Percentiles rank a stretch among this genome's conserved stretches.
Conservation (phyloP, 2,113 vertebrate genomes). For the Psettodes erumei region DNA sequence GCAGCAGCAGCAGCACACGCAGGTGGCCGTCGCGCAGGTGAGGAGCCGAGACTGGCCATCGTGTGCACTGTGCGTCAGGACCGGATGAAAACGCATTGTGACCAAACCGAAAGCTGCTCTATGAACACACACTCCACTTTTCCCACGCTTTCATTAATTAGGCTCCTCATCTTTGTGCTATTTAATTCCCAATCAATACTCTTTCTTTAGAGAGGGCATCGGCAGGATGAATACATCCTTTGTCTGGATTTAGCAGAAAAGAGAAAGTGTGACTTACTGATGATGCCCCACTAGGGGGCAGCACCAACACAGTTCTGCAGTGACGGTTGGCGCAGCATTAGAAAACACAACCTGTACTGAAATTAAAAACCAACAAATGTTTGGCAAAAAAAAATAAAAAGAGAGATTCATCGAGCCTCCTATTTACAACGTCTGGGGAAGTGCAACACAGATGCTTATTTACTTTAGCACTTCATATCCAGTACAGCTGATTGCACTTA, state of each 20-base stretch:
- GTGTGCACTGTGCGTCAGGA: no score
- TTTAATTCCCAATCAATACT: constrained; percentile 1
- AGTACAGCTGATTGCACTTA: background rate
- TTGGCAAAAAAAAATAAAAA: no score
- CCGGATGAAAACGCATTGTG: no score
- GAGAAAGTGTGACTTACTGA: background rate
- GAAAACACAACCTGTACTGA: background rate
- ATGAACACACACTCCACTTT: no score
- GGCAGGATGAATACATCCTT: background rate
- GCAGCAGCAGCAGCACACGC: constrained; percentile 91
- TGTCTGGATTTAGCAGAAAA: background rate
- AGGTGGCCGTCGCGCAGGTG: constrained; percentile 92
- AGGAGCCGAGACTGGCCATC: background rate
- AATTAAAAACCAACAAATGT: constrained; percentile 4
- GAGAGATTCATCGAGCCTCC: background rate
- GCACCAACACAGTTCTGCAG: constrained; percentile 39
- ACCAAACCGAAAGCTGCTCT: no score
- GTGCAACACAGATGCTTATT: background rate
- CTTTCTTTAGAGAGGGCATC: background rate
- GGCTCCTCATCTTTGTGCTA: background rate
- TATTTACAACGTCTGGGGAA: background rate
- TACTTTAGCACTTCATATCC: background rate
- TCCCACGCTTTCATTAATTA: background rate
- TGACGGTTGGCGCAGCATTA: background rate
- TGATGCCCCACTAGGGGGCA: constrained; percentile 67